Conservation (phyloP, 1,140 invertebrate genomes). For the Lasioglossum baleicum region DNA sequence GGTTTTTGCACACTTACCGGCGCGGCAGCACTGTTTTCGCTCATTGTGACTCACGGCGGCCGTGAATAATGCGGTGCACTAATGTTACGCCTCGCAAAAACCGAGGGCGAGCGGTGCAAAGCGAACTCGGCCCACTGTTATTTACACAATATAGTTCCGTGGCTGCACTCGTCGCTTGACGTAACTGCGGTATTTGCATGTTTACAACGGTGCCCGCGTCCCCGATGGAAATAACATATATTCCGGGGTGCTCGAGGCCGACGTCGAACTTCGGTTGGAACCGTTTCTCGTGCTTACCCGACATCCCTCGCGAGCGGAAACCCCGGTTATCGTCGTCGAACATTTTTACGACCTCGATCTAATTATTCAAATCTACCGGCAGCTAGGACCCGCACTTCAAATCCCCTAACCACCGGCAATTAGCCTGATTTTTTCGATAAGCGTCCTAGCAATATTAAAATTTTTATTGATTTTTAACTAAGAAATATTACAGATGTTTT, state of each 20-base stretch:
- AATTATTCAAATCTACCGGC: too few species aligned
- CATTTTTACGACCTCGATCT: too few species aligned
- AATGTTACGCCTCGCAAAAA: not conserved
- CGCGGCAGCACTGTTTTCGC: not conserved
- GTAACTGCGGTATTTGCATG: conserved; percentile 38
- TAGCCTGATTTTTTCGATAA: too few species aligned
- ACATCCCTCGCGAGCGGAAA: too few species aligned
- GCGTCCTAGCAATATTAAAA: too few species aligned
- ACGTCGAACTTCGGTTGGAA: not conserved
- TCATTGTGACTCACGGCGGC: not conserved
- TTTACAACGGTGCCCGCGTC: conserved; percentile 15
- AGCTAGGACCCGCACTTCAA: too few species aligned
- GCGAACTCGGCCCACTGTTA: not conserved
- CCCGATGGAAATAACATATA: conserved; percentile 9
- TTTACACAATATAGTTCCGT: not conserved
- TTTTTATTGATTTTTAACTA: too few species aligned
- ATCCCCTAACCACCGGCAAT: too few species aligned
- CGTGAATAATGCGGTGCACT: conserved; percentile 14
- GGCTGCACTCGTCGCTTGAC: not conserved
- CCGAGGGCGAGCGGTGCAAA: not conserved
- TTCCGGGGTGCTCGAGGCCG: not conserved
- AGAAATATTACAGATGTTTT: too few species aligned
- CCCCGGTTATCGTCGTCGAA: too few species aligned
- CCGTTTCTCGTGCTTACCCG: too few species aligned
- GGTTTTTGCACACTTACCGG: not conserved